A percentile compares a stretch with the other conserved stretches of the same genome.
phyloP scores from a whole-genome alignment of 1,140 invertebrate genomes.

The Leptoteleia sp. region DNA sequence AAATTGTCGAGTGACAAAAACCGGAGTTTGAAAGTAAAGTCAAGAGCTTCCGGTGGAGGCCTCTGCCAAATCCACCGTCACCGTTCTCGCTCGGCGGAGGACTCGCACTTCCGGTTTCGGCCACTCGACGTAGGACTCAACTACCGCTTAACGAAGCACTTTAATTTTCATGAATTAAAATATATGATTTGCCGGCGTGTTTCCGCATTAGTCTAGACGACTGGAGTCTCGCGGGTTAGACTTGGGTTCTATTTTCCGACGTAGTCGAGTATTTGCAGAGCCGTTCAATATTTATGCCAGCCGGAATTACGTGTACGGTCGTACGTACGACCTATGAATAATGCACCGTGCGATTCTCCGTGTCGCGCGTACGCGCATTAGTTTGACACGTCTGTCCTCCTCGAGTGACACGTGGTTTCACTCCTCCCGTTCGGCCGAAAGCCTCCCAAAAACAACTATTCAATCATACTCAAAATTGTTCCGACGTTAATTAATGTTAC shows the following conservation, averaged over 20 bases:
- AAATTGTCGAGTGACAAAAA: too few relatives aligned
- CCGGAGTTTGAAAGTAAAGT: neutral
- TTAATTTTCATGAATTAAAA: constrained; percentile 22
- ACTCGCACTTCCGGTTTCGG: neutral
- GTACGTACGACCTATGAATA: constrained; percentile 57
- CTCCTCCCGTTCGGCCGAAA: neutral
- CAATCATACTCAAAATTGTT: constrained; percentile 10
- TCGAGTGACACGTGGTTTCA: constrained; percentile 38
- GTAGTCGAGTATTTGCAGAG: constrained; percentile 40
- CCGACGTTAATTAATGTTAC: too few relatives aligned
- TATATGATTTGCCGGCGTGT: constrained; percentile 13
- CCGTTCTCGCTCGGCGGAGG: too few relatives aligned
- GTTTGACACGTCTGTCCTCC: constrained; percentile 31
- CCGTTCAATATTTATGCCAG: constrained; percentile 54
- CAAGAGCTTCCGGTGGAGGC: too few relatives aligned
- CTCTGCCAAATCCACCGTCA: too few relatives aligned
- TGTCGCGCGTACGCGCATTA: constrained; percentile 30
- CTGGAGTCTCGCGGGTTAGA: constrained; percentile 29
- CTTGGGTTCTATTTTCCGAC: constrained; percentile 43
- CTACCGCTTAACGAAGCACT: constrained; percentile 17
- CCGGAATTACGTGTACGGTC: constrained; percentile 47
- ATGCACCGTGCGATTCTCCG: constrained; percentile 27
- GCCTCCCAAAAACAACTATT: constrained; percentile 20
- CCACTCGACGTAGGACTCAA: too few relatives aligned
- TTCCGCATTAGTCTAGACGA: constrained; percentile 28